Evolutionary conservation across 2,113 vertebrate species (phyloP).

Genomic region (Myiagra hebetior): DNA sequence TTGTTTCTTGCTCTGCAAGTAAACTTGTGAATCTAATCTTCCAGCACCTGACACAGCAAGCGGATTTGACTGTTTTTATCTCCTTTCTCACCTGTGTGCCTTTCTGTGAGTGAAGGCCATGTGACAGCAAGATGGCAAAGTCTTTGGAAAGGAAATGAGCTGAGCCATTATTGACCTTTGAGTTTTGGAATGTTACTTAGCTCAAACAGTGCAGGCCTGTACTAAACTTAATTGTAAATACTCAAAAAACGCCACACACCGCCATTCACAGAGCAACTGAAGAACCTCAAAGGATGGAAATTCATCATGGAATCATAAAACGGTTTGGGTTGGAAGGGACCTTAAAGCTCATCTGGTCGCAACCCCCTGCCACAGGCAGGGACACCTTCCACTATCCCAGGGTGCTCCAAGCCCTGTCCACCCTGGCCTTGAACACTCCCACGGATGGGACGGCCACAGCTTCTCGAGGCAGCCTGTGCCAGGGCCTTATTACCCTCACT

Average conservation of each 20-base stretch:
- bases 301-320: not conserved
- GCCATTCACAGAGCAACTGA: not conserved
- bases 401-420: not conserved
- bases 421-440: accelerated
- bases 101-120: not conserved
- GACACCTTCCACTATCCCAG: not conserved
- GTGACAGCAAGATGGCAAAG: not conserved
- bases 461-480: not conserved
- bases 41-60: not conserved
- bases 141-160: not conserved
- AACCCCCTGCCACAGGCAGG: not conserved
- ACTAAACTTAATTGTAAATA: not conserved
- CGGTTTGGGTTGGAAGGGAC: not conserved
- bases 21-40: not conserved
- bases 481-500: accelerated
- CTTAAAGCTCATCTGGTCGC: not conserved
- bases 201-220: not conserved
- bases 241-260: not conserved
- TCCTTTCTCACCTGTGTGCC: not conserved
- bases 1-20: not conserved
- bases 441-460: not conserved
- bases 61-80: not conserved
- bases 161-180: not conserved
- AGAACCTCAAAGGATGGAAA: not conserved
- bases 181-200: not conserved